phyloP scores from a whole-genome alignment of 1,140 invertebrate species.

The Pogonus chalceus region DNA sequence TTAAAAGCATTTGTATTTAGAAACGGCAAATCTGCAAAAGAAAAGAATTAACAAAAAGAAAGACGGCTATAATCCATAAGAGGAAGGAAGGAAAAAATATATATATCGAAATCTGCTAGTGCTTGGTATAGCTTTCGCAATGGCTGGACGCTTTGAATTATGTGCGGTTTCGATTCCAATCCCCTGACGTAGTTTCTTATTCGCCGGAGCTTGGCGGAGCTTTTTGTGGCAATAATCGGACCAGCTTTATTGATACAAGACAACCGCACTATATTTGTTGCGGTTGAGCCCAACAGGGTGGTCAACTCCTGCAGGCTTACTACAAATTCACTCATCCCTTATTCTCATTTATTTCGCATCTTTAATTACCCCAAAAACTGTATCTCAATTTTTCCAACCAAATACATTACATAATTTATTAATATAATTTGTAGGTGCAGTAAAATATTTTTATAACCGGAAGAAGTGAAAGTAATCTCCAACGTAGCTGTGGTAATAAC shows the following conservation, averaged over 20 bases:
- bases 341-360: no score
- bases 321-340: no score
- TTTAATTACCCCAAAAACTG: no score
- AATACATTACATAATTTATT: no score
- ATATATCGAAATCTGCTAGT: not conserved
- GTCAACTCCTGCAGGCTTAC: no score
- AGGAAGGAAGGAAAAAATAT: not conserved
- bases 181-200: conserved; percentile 2
- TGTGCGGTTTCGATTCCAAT: conserved; percentile 7
- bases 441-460: no score
- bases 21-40: not conserved
- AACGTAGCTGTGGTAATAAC: no score
- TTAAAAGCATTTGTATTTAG: not conserved
- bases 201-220: not conserved
- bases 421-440: no score
- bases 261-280: no score
- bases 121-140: not conserved
- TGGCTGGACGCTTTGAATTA: not conserved
- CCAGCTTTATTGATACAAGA: not conserved
- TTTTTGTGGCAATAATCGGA: not conserved
- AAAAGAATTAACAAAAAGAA: not conserved
- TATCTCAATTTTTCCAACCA: no score
- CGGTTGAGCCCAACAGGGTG: no score
- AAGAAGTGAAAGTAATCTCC: no score
- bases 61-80: not conserved